Percentiles rank a stretch among this genome's conserved stretches.
Evolutionary conservation across 1,140 invertebrate genomes (phyloP).

Genomic region (Ladona fulva): DNA sequence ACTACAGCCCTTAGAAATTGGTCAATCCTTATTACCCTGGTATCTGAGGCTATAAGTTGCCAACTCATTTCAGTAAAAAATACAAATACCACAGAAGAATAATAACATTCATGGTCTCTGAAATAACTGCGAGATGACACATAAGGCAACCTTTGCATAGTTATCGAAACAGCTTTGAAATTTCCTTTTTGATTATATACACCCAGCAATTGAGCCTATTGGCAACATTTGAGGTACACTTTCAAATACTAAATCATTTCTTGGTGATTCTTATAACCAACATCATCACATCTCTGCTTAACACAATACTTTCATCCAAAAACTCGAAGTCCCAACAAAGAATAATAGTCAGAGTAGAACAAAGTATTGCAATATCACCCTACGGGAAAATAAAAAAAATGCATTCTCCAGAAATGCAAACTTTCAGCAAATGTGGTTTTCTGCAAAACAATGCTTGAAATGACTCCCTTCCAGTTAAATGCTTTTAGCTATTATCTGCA

Average conservation of each 20-base stretch:
- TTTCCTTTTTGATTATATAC: too few species aligned
- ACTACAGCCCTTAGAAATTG: neutral
- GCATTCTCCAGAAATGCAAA: constrained; percentile 9
- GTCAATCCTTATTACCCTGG: neutral
- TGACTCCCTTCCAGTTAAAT: neutral
- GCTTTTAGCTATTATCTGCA: neutral
- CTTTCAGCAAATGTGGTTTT: neutral
- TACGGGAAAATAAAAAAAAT: neutral
- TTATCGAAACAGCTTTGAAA: too few species aligned
- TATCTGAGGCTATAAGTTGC: neutral
- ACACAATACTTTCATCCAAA: neutral
- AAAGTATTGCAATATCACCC: too few species aligned
- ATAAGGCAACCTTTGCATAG: too few species aligned
- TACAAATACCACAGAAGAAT: too few species aligned
- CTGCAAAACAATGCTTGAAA: neutral
- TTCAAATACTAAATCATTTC: neutral
- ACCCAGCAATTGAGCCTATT: too few species aligned
- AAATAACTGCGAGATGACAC: too few species aligned
- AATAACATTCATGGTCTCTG: too few species aligned
- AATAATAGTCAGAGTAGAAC: neutral
- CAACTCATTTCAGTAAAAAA: too few species aligned
- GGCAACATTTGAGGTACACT: neutral
- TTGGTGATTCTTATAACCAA: neutral
- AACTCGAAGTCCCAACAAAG: neutral
- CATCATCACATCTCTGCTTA: neutral